Percentiles rank a stretch among this genome's conserved stretches.
Conservation (phyloP, 2,797 vertebrate species). For the Dicrostonyx torquatus region DNA sequence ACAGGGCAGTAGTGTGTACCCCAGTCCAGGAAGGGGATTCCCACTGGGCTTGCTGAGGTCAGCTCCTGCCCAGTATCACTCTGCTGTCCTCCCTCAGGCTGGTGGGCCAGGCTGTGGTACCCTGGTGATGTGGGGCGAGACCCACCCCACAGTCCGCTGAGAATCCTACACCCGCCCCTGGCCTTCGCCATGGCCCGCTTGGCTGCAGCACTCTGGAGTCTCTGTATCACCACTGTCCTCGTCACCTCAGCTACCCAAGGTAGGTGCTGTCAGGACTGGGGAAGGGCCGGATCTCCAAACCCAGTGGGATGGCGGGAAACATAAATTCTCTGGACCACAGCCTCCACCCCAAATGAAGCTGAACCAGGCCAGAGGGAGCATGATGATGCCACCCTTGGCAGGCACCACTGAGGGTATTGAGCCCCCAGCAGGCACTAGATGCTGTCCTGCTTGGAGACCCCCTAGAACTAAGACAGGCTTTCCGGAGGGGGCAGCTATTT, state of each 20-base stretch:
- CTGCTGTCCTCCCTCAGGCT: constrained; percentile 60
- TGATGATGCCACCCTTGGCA: no score
- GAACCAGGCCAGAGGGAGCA: not conserved
- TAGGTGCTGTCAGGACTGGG: constrained; percentile 51
- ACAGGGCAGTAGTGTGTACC: not conserved
- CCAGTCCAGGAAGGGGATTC: not conserved
- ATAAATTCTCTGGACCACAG: not conserved
- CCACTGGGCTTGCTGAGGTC: not conserved
- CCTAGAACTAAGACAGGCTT: not conserved
- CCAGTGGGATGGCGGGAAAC: not conserved
- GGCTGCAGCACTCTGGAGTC: constrained; percentile 82
- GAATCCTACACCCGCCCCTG: not conserved
- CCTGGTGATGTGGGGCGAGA: constrained; percentile 64
- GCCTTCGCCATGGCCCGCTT: constrained; percentile 80
- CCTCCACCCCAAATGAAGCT: not conserved
- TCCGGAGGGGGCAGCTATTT: not conserved
- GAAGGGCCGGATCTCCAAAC: not conserved
- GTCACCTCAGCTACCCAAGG: constrained; percentile 86
- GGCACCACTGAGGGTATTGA: no score
- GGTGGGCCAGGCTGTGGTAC: constrained; percentile 61
- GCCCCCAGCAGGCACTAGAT: not conserved
- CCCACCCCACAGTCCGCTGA: constrained; percentile 58
- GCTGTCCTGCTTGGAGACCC: not conserved
- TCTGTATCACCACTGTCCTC: constrained; percentile 82
- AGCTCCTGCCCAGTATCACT: not conserved